Evolutionary conservation across 2,113 vertebrate genomes (phyloP).

Genomic region (Tursiops truncatus): DNA sequence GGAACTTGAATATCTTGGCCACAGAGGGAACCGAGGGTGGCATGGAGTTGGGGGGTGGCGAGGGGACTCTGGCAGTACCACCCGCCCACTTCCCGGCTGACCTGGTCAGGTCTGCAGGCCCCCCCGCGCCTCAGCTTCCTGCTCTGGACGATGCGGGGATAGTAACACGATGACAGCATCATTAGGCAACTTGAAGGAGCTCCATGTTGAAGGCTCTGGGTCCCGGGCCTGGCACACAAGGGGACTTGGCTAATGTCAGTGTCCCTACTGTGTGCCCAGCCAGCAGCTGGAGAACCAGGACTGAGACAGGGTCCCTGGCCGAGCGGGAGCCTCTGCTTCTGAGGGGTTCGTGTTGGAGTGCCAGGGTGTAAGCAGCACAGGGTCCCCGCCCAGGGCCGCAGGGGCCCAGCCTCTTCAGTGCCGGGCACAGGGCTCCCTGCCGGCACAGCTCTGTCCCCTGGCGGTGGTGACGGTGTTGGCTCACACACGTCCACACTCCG

Average conservation of each 20-base stretch:
- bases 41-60: too few species aligned
- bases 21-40: accelerated
- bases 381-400: accelerated
- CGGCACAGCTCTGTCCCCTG: background rate
- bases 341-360: background rate
- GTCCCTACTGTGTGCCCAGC: background rate
- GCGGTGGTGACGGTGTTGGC: too few species aligned
- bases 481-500: accelerated
- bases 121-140: background rate
- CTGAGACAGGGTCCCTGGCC: background rate
- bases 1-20: background rate
- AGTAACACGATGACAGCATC: too few species aligned
- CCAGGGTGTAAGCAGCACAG: accelerated
- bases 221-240: background rate
- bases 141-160: background rate
- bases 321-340: background rate
- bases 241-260: background rate
- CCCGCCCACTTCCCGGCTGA: accelerated
- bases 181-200: background rate
- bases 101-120: background rate
- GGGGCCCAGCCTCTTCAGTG: too few species aligned
- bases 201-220: background rate
- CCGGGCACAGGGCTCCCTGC: background rate
- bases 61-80: too few species aligned
- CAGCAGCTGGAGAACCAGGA: background rate